phyloP scores from a whole-genome alignment of 2,888 invertebrate genomes.

The Mesorhabditis belari region DNA sequence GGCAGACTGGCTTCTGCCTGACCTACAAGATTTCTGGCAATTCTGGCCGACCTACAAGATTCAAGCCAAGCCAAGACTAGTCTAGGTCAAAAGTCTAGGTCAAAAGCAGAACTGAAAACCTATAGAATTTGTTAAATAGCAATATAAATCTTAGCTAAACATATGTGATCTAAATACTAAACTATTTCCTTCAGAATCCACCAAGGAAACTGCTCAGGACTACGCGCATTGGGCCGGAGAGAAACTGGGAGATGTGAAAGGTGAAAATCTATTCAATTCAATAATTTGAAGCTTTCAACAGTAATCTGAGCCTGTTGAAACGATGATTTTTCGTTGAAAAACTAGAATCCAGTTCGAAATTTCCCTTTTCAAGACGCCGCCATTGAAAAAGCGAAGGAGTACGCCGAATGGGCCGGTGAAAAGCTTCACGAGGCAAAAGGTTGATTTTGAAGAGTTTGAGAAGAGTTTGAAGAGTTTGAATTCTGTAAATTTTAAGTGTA shows the following conservation, averaged over 20 bases:
- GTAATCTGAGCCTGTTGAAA: not conserved
- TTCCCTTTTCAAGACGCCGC: not conserved
- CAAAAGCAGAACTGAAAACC: no score
- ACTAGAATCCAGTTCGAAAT: not conserved
- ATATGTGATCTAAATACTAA: not conserved
- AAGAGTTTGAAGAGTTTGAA: not conserved
- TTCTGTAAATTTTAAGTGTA: not conserved
- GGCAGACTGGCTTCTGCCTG: no score
- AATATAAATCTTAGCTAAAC: not conserved
- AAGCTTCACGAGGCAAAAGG: not conserved
- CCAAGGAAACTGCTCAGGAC: not conserved
- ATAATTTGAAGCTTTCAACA: not conserved
- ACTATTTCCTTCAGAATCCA: not conserved
- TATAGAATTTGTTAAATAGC: not conserved
- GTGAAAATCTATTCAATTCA: not conserved
- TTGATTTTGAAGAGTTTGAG: not conserved
- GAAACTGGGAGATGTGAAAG: not conserved
- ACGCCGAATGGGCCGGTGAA: not conserved
- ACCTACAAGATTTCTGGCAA: no score
- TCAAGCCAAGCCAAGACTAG: no score
- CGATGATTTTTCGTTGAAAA: not conserved
- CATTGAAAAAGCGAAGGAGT: not conserved
- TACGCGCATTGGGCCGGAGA: not conserved
- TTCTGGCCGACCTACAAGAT: no score
- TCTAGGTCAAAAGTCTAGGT: no score